phyloP scores from a whole-genome alignment of 2,113 vertebrate species.

The Philantomba maxwellii region DNA sequence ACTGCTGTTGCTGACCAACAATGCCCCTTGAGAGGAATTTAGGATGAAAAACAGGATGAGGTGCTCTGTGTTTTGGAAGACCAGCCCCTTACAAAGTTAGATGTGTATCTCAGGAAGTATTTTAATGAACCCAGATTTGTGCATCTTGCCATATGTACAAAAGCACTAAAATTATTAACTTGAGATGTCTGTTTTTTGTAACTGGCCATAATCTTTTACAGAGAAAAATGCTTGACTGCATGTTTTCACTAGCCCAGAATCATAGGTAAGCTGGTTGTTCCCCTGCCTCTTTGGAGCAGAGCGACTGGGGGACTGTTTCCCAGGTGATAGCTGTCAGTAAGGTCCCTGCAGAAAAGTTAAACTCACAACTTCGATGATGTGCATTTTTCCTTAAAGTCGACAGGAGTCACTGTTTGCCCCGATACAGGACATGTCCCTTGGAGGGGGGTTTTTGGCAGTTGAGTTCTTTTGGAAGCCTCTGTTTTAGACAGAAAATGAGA shows the following conservation, averaged over 20 bases:
- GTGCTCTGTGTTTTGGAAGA: neutral
- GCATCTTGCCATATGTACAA: neutral
- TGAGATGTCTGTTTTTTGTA: neutral
- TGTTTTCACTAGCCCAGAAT: neutral
- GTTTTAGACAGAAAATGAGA: neutral
- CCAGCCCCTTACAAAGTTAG: neutral
- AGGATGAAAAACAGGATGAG: neutral
- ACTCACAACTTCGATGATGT: neutral
- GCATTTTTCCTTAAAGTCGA: neutral
- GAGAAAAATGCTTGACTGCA: neutral
- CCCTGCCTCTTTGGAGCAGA: neutral
- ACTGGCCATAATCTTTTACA: neutral
- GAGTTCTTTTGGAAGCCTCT: neutral
- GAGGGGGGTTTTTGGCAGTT: neutral
- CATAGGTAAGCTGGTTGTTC: neutral
- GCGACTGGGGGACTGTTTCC: neutral
- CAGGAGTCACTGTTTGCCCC: neutral
- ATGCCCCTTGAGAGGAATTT: neutral
- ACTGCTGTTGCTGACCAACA: neutral
- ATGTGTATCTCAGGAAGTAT: neutral
- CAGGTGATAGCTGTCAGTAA: neutral
- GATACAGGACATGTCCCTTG: neutral
- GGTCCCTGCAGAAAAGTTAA: neutral
- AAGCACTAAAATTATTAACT: neutral
- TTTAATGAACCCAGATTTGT: neutral